Evolutionary conservation across 2,888 invertebrate species (phyloP), one percentile per base, ranked within the genome.

Genomic region (Macrophya annulata): DNA sequence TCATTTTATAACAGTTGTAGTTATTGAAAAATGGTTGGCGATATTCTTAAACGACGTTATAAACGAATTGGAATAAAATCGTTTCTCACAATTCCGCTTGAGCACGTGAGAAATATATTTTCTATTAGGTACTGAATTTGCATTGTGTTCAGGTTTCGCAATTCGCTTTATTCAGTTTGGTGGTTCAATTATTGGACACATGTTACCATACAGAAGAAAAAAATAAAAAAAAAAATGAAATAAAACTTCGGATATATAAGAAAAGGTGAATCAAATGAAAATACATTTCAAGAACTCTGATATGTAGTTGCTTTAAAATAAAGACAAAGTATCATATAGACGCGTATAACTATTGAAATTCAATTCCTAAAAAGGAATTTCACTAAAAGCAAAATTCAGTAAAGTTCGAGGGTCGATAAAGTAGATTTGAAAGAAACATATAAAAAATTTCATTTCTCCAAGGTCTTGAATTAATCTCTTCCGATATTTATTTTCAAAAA

Each of bases 111-210:
- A 68, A 31, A 17, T 17, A 68, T 68, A 68, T 37, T 68, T 68
- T 15, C 68, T 68, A 48, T 48, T 48, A 68, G 15, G 37, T 17
- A 68, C 12, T 68, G 68, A 43, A 45, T 74, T 43, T 17, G 25
- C 72, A 21, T 74, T 45, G 45, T 21, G 21, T 45, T 74, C 68
- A 31, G 15, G 17, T 17, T 31, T 0, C 45, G 10, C 43, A 21
- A 74, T 45, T 45, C 72, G 72, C 0, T 43, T 45, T 21, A 45
- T 74, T 74, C 43, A 45, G 21, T 45, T 45, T 74, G 45, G 45
- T 5, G 45, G 40, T 74, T 21, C 21, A 74, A 74, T 74, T 74
- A 74, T 74, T 25, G 72, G 72, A 74, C 72, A 45, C 45, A 12
- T 74, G 72, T 74, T 74, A 45, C 72, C 45, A 12, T 21, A 9